Conservation (phyloP, 2,888 invertebrate genomes). For the Philopedon plagiatum region DNA sequence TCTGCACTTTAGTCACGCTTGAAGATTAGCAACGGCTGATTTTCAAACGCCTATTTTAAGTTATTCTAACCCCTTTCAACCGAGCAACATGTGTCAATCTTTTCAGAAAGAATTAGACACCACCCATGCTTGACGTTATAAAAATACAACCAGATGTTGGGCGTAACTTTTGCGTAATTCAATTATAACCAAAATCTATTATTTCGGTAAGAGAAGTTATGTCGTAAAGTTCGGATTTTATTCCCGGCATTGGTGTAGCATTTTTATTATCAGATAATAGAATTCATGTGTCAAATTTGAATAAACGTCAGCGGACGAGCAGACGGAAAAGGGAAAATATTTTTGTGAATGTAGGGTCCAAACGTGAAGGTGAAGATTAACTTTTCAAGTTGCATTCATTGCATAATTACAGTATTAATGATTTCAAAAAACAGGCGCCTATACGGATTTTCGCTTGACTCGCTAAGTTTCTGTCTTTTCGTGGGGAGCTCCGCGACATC, state of each 20-base stretch:
- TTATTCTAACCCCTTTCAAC: constrained; percentile 36
- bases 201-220: constrained; percentile 17
- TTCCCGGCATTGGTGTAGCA: constrained; percentile 12
- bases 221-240: constrained; percentile 1
- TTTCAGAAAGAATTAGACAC: constrained; percentile 36
- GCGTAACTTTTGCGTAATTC: constrained; percentile 46
- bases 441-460: too few species aligned
- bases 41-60: constrained; percentile 24
- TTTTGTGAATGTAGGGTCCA: too few species aligned
- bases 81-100: constrained; percentile 44
- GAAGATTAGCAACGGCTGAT: constrained; percentile 41
- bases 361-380: too few species aligned
- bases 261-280: too few species aligned
- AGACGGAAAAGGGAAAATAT: too few species aligned
- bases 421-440: too few species aligned
- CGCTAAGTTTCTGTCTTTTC: too few species aligned
- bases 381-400: too few species aligned
- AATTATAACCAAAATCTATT: constrained; percentile 38
- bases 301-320: too few species aligned
- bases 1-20: constrained; percentile 35
- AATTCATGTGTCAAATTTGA: too few species aligned
- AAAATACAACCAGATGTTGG: constrained; percentile 47
- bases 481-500: too few species aligned
- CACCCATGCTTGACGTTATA: constrained; percentile 41
- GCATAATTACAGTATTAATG: too few species aligned